Conservation (phyloP, 2,888 invertebrate species). For the Sceliomorpha sp. region DNA sequence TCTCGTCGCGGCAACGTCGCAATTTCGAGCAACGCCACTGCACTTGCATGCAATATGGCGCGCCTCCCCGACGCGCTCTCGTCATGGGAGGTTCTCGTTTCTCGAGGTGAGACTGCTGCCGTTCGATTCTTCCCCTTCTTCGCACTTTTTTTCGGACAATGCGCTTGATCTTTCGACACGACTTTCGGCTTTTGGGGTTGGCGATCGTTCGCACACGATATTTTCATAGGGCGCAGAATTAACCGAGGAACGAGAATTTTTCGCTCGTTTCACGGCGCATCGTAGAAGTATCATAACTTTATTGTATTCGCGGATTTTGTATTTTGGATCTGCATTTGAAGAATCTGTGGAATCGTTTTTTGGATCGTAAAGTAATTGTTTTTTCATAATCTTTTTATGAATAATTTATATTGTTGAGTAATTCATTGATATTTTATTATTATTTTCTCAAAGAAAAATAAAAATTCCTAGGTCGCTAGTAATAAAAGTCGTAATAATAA, state of each 20-base stretch:
- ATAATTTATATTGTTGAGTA: too few species aligned
- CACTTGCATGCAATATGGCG: constrained; percentile 56
- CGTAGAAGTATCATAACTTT: too few species aligned
- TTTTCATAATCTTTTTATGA: too few species aligned
- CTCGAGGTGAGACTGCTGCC: constrained; percentile 1
- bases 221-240: constrained; percentile 7
- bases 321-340: too few species aligned
- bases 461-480: too few species aligned
- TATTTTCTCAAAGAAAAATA: too few species aligned
- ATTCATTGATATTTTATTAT: too few species aligned
- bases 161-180: constrained; percentile 45
- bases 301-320: too few species aligned
- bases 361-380: too few species aligned
- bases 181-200: constrained; percentile 35
- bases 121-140: constrained; percentile 19
- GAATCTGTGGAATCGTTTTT: too few species aligned
- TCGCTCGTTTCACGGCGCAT: not conserved
- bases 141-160: constrained; percentile 38
- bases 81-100: constrained; percentile 31
- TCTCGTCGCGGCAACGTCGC: constrained; percentile 45
- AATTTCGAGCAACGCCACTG: constrained; percentile 51
- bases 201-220: constrained; percentile 22
- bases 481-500: too few species aligned
- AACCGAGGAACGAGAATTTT: not conserved
- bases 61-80: constrained; percentile 34